Evolutionary conservation across 1,140 invertebrate species (phyloP).

Genomic region (Macrostomum lignano): DNA sequence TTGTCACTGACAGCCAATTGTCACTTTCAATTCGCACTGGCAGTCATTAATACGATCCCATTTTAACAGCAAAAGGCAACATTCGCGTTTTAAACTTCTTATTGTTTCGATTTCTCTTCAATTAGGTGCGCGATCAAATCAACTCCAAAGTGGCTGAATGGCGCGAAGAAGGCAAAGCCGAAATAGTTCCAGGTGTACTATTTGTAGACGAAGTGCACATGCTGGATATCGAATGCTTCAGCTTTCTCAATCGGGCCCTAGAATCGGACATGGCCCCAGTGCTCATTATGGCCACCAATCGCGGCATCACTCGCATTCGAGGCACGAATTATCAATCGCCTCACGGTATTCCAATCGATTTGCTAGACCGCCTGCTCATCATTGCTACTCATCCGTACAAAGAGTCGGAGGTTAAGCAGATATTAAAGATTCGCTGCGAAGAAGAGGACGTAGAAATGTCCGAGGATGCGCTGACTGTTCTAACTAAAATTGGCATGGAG

Average conservation of each 20-base stretch:
- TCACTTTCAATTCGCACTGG: no score
- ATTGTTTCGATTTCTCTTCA: no score
- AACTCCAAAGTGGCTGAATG: slow-evolving; percentile 92
- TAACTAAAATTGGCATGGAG: slow-evolving; percentile 66
- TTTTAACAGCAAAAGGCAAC: no score
- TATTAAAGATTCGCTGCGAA: slow-evolving; percentile 53
- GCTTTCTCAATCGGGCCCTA: slow-evolving; percentile 72
- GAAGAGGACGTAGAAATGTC: slow-evolving; percentile 89
- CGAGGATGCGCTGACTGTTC: slow-evolving; percentile 56
- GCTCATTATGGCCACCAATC: slow-evolving; percentile 93
- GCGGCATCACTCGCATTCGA: slow-evolving; percentile 73
- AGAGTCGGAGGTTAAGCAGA: slow-evolving; percentile 61
- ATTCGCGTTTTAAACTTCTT: no score
- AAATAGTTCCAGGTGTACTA: slow-evolving; percentile 67
- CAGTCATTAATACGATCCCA: no score
- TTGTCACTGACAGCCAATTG: no score
- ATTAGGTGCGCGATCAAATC: slow-evolving; percentile 75
- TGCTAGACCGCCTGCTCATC: slow-evolving; percentile 78
- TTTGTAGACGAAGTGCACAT: slow-evolving; percentile 56
- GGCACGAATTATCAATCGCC: slow-evolving; percentile 73
- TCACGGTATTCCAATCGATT: slow-evolving; percentile 79
- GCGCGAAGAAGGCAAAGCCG: slow-evolving; percentile 92
- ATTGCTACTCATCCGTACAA: slow-evolving; percentile 61
- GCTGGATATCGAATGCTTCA: slow-evolving; percentile 95
- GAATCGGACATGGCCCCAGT: slow-evolving; percentile 88